A percentile compares a stretch with the other conserved stretches of the same genome.
Conservation (phyloP, 2,113 vertebrate species). For the Sorex araneus region DNA sequence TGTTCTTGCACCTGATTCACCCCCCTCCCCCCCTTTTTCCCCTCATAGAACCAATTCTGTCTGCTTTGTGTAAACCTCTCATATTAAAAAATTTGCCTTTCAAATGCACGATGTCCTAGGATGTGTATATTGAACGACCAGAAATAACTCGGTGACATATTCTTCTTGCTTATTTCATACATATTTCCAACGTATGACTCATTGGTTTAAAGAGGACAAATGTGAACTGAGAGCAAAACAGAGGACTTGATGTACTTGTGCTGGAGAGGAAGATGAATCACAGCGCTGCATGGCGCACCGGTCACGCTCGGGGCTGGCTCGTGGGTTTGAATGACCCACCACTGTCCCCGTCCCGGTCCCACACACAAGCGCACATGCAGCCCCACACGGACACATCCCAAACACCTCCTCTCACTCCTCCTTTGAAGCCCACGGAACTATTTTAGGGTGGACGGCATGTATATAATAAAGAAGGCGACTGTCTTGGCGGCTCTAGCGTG, state of each 20-base stretch:
- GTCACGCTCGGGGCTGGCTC: slow-evolving; percentile 64
- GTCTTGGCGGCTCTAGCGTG: slow-evolving; percentile 79
- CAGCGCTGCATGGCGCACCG: slow-evolving; percentile 31
- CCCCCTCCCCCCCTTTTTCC: slow-evolving; percentile 31
- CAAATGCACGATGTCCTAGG: slow-evolving; percentile 79
- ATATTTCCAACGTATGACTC: slow-evolving; percentile 80
- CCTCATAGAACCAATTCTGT: slow-evolving; percentile 67
- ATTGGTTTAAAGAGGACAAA: slow-evolving; percentile 84
- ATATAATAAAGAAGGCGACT: slow-evolving; percentile 78
- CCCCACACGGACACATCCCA: slow-evolving; percentile 31
- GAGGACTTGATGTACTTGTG: slow-evolving; percentile 82
- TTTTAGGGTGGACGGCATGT: slow-evolving; percentile 76
- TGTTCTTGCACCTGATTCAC: slow-evolving; percentile 47
- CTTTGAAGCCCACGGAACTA: slow-evolving; percentile 71
- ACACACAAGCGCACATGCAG: slow-evolving; percentile 44
- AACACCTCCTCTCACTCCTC: slow-evolving; percentile 71
- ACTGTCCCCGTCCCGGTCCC: slow-evolving; percentile 18
- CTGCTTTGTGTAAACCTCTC: slow-evolving; percentile 67
- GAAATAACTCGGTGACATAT: slow-evolving; percentile 84
- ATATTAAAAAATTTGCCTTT: slow-evolving; percentile 80
- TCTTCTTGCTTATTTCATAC: slow-evolving; percentile 85
- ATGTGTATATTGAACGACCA: slow-evolving; percentile 82
- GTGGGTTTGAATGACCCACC: slow-evolving; percentile 76
- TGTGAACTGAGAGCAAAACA: slow-evolving; percentile 81
- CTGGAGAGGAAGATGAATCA: slow-evolving; percentile 78